Evolutionary conservation across 2,113 vertebrate species (phyloP), one percentile per base, ranked within the genome.

Genomic region (Gobio gobio): DNA sequence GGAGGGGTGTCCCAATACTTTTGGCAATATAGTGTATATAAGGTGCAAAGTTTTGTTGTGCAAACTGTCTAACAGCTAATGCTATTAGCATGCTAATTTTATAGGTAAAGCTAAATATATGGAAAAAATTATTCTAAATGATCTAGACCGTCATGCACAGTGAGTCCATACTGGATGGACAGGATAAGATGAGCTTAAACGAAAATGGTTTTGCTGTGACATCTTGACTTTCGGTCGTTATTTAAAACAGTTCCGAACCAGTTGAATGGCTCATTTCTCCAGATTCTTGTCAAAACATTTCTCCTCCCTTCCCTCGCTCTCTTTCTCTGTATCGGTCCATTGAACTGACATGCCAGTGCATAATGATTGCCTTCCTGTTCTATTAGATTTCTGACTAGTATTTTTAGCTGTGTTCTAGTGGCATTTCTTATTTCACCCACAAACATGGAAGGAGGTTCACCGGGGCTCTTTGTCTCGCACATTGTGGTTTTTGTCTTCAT

Each of bases 221-320:
- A 79, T 20, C 1, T 61, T 5, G 14, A 63, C 40, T 63, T 10
- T 63, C 9, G 13, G 36, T n/a, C 5, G 9, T 47, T 61, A 63
- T 79, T 79, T 79, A 63, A 79, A 63, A 47, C 14, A 59, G n/a
- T 59, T 14, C 76, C 56, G 90, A 90, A 47, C 84, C 89, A 84
- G 90, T 90, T 91, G 88, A 82, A 68, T 79, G 80, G 20, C 87
- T 43, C 84, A 16, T 84, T 73, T 78, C 90, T 88, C 90, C 88
- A 89, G 87, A 24, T 33, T 64, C 43, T 51, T n/a, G 20, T 12
- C 47, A 68, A 54, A 63, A 14, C 45, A 22, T 77, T 36, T 40
- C 22, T 56, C 51, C 77, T 29, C 22, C 29, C 22, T 66, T 63
- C 24, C 64, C 6, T 45, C 54, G 59, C 45, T 13, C 54, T 54